Conservation (phyloP, 2,888 invertebrate genomes). For the Lepidonotus clava region DNA sequence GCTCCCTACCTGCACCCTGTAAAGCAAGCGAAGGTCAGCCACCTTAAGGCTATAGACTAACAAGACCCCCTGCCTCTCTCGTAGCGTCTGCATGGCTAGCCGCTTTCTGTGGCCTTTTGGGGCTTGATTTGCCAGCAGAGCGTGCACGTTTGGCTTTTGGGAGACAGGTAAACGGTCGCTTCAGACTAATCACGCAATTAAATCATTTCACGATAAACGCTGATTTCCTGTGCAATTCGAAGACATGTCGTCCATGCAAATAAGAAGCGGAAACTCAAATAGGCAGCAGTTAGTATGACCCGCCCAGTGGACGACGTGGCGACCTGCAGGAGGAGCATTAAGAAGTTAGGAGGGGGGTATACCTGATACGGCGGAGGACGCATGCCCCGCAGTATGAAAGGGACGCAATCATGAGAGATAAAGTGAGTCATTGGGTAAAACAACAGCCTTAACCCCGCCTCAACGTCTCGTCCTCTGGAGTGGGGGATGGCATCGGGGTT, state of each 20-base stretch:
- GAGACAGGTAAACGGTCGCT: background rate
- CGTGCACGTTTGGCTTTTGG: background rate
- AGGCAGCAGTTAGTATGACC: background rate
- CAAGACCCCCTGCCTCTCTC: background rate
- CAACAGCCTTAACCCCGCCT: background rate
- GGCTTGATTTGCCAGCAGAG: background rate
- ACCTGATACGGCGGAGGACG: background rate
- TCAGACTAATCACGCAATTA: background rate
- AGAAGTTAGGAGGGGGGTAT: background rate
- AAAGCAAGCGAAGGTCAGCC: background rate
- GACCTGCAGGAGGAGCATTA: background rate
- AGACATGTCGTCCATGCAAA: background rate
- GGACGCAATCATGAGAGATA: background rate
- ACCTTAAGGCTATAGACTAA: conserved; percentile 47
- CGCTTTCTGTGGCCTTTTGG: background rate
- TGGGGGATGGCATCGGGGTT: background rate
- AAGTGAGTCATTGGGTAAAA: conserved; percentile 46
- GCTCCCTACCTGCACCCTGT: conserved; percentile 20
- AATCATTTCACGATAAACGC: background rate
- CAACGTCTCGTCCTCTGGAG: background rate
- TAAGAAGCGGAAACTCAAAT: background rate
- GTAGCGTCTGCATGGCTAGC: background rate
- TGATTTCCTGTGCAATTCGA: background rate
- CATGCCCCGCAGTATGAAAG: conserved; percentile 8
- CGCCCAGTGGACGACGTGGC: background rate